Percentiles rank a stretch among this genome's conserved stretches.
These are phyloP conservation scores for Bos taurus DNA, from an alignment of 2,113 vertebrate genomes.

Conservation along the genomic window ARS-UCD2.0 NC_037330.1:91350001-91350500, in stretches of 20 bases:
- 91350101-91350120: neutral
- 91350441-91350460: neutral
- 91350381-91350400: neutral
- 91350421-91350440: fast-evolving
- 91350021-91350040: neutral
- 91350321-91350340: neutral
- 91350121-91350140: neutral
- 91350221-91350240: neutral
- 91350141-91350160: neutral
- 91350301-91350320: neutral
- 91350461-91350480: neutral
- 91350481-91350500: neutral
- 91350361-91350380: neutral
- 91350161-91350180: neutral
- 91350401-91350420: neutral
- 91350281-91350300: neutral
- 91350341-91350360: neutral
- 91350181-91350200: neutral
- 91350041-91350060: neutral
- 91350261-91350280: neutral
- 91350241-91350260: neutral
- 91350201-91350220: neutral
- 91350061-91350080: neutral
- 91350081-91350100: neutral
- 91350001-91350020: neutral